phyloP scores from a whole-genome alignment of 1,140 invertebrate species.

The Campodea augens region DNA sequence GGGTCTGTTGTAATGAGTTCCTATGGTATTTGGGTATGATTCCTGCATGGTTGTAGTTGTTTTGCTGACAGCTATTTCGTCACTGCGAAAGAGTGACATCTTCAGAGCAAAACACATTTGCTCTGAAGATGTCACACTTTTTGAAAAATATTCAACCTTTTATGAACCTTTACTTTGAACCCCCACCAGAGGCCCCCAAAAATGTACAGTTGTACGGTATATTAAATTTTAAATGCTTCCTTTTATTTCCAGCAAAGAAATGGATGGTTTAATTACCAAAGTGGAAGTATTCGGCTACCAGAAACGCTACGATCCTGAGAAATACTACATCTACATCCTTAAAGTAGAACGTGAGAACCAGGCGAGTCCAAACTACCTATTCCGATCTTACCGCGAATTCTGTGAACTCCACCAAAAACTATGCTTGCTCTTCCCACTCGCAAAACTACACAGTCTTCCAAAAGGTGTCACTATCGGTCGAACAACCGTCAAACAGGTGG shows the following conservation, averaged over 20 bases:
- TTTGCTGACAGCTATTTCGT: too few relatives aligned
- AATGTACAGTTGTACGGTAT: too few relatives aligned
- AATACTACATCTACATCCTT: constrained; percentile 93
- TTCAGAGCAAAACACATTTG: too few relatives aligned
- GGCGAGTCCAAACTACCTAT: constrained; percentile 63
- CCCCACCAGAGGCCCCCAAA: too few relatives aligned
- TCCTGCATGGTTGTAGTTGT: too few relatives aligned
- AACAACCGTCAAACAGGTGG: constrained; percentile 85
- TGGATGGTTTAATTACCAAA: constrained; percentile 65
- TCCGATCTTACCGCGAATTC: constrained; percentile 90
- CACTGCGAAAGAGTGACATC: too few relatives aligned
- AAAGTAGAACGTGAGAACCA: constrained; percentile 67
- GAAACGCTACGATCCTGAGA: constrained; percentile 92
- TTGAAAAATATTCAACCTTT: too few relatives aligned
- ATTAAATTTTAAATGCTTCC: too few relatives aligned
- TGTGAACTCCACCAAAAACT: constrained; percentile 90
- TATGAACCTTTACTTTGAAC: too few relatives aligned
- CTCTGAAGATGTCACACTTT: too few relatives aligned
- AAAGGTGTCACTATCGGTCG: constrained; percentile 65
- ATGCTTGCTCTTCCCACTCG: constrained; percentile 74
- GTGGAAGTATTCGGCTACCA: constrained; percentile 75
- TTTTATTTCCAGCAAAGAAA: constrained; percentile 39
- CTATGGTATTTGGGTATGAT: too few relatives aligned
- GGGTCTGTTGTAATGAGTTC: too few relatives aligned
- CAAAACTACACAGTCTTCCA: constrained; percentile 57